Percentiles rank a stretch among this genome's conserved stretches.
Evolutionary conservation across 2,888 invertebrate genomes (phyloP).

Genomic region (Lycaena phlaeas): DNA sequence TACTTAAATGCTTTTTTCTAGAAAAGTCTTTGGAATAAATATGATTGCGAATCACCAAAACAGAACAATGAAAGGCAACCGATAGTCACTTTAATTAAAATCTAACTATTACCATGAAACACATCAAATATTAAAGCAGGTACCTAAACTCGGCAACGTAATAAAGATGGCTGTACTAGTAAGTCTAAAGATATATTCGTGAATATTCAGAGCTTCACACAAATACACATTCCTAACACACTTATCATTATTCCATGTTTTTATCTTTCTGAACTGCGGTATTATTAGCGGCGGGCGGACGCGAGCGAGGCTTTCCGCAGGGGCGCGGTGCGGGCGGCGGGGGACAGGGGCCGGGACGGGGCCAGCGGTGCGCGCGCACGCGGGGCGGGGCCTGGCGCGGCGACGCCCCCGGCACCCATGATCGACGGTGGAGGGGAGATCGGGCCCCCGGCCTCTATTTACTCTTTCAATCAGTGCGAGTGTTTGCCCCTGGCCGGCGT

Average conservation of each 20-base stretch:
- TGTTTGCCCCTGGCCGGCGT: constrained; percentile 72
- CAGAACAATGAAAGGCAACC: too few relatives aligned
- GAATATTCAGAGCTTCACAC: constrained; percentile 39
- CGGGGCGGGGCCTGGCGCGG: constrained; percentile 29
- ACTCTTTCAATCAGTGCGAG: constrained; percentile 75
- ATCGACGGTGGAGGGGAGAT: constrained; percentile 53
- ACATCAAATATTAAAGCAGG: too few relatives aligned
- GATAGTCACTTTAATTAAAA: too few relatives aligned
- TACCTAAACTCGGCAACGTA: too few relatives aligned
- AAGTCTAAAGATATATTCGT: constrained; percentile 4
- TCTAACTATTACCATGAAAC: too few relatives aligned
- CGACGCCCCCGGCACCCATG: constrained; percentile 58
- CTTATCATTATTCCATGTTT: constrained; percentile 69
- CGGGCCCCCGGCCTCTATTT: constrained; percentile 69
- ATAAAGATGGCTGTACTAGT: not conserved
- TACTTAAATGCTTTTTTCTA: too few relatives aligned
- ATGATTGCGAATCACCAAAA: too few relatives aligned
- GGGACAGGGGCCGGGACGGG: constrained; percentile 24
- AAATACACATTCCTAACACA: constrained; percentile 62
- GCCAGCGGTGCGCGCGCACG: constrained; percentile 24
- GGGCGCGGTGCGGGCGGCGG: constrained; percentile 25
- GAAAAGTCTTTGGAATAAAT: too few relatives aligned
- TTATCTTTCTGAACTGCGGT: constrained; percentile 63
- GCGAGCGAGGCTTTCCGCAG: constrained; percentile 20
- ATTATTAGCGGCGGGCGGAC: constrained; percentile 43